Conservation (phyloP, 2,797 vertebrate species). For the Sphenodon punctatus region DNA sequence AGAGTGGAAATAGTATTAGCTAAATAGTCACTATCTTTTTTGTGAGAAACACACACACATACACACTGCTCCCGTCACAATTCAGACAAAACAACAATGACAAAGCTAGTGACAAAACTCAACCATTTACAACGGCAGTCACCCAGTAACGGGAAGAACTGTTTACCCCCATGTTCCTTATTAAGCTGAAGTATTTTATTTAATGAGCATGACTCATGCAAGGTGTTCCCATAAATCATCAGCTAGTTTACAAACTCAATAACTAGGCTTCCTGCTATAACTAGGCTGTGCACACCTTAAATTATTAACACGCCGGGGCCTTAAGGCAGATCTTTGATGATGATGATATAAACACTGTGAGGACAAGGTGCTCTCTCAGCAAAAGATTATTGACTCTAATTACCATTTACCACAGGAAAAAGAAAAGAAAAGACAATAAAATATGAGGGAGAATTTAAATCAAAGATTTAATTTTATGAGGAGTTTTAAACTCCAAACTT, state of each 20-base stretch:
- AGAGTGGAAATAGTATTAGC: not conserved
- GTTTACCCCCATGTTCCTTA: constrained; percentile 85
- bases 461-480: constrained; percentile 82
- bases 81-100: constrained; percentile 65
- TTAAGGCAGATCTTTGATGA: constrained; percentile 98
- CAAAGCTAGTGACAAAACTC: constrained; percentile 73
- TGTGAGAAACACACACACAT: not conserved
- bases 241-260: constrained; percentile 98
- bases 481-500: constrained; percentile 71
- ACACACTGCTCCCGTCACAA: constrained; percentile 16
- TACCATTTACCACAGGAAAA: constrained; percentile 88
- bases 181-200: constrained; percentile 91
- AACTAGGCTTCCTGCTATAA: constrained; percentile 96
- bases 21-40: constrained; percentile 6
- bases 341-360: constrained; percentile 95
- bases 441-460: constrained; percentile 80
- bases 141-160: constrained; percentile 79
- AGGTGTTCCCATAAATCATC: constrained; percentile 98
- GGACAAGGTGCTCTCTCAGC: constrained; percentile 98
- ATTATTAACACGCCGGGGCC: constrained; percentile 96
- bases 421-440: constrained; percentile 84
- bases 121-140: constrained; percentile 76
- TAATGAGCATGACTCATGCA: constrained; percentile 92
- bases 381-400: constrained; percentile 97
- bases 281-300: constrained; percentile 92